phyloP scores from a whole-genome alignment of 1,140 invertebrate species.

The Dolichoris vasculosae region DNA sequence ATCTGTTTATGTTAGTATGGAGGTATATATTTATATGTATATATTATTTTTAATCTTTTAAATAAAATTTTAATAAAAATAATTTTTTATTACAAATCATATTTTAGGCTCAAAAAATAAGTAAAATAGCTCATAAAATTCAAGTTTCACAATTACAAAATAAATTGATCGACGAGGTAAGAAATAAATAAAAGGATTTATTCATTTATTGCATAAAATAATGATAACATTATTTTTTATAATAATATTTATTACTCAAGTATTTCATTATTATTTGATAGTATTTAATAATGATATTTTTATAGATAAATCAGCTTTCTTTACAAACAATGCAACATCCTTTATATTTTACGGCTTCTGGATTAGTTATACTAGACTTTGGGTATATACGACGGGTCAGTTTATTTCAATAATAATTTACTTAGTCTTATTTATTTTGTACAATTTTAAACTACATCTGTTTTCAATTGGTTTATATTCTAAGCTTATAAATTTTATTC shows the following conservation, averaged over 20 bases:
- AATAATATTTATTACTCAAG: too few species aligned
- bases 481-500: too few species aligned
- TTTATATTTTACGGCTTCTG: conserved; percentile 7
- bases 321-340: conserved; percentile 32
- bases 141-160: conserved; percentile 12
- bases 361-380: conserved; percentile 24
- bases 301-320: not conserved
- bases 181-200: conserved; percentile 53
- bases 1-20: conserved; percentile 22
- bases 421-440: too few species aligned
- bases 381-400: not conserved
- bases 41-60: too few species aligned
- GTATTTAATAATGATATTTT: not conserved
- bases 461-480: too few species aligned
- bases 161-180: conserved; percentile 36
- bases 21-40: conserved; percentile 6
- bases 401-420: too few species aligned
- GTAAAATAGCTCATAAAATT: conserved; percentile 45
- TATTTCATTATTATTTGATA: too few species aligned
- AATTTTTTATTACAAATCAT: not conserved
- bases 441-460: too few species aligned
- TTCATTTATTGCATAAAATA: too few species aligned
- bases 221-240: too few species aligned
- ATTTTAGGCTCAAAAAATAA: conserved; percentile 45
- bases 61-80: too few species aligned